Conservation (phyloP, 2,113 vertebrate species). For the Seriola aureovittata region DNA sequence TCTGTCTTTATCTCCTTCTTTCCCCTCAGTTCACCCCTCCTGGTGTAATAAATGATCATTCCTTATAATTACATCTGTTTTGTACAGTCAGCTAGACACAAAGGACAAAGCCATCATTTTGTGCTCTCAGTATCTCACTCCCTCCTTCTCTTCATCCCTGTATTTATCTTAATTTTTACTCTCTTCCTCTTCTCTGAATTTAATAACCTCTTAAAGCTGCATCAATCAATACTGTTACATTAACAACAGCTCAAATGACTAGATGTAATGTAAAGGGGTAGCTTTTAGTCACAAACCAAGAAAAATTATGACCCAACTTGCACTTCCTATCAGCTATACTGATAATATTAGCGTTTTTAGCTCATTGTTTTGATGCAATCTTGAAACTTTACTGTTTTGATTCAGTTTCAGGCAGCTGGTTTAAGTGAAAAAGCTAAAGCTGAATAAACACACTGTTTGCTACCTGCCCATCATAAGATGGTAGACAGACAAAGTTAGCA, state of each 20-base stretch:
- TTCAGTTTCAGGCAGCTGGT: not conserved
- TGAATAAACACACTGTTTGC: not conserved
- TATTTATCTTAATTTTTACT: not conserved
- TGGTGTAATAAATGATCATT: constrained; percentile 39
- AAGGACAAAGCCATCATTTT: constrained; percentile 27
- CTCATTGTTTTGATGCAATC: not conserved
- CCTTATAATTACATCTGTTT: constrained; percentile 27
- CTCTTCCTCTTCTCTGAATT: not conserved
- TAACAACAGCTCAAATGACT: not conserved
- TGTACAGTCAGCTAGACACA: constrained; percentile 32
- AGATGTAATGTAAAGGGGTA: not conserved
- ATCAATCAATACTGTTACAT: not conserved
- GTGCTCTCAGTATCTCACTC: not conserved
- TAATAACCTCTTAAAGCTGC: not conserved
- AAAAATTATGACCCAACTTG: not conserved
- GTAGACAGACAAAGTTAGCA: not conserved
- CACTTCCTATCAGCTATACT: too few relatives aligned
- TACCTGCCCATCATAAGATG: not conserved
- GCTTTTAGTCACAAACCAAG: not conserved
- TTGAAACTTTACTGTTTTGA: not conserved
- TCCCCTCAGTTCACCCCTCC: constrained; percentile 6
- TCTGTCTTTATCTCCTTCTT: not conserved
- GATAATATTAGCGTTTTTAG: too few relatives aligned
- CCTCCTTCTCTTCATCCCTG: not conserved
- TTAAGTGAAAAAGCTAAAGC: not conserved